These are phyloP conservation scores for Trachelipus rathkii DNA, from an alignment of 1,140 invertebrate genomes.

Conservation along the genomic window DNA sequence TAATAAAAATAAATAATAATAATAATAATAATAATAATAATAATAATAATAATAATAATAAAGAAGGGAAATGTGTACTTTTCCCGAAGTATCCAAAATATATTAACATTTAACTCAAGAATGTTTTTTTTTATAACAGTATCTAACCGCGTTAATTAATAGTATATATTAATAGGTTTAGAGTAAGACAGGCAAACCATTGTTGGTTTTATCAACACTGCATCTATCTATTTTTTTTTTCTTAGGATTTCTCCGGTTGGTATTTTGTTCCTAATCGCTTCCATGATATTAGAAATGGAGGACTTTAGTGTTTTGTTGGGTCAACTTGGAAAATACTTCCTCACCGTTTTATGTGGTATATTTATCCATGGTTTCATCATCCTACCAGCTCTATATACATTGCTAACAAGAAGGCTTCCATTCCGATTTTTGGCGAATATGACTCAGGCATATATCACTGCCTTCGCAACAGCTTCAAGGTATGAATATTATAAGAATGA, in stretches of 20 bases:
- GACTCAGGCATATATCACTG: conserved; percentile 80
- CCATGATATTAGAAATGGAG: conserved; percentile 82
- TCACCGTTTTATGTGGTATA: conserved; percentile 82
- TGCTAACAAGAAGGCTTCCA: conserved; percentile 71
- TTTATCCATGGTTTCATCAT: conserved; percentile 85
- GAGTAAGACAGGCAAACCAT: too few relatives aligned
- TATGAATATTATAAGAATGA: conserved; percentile 48
- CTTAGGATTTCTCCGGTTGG: conserved; percentile 84
- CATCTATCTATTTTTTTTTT: conserved; percentile 34
- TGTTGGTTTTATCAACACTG: background rate
- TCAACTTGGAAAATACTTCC: conserved; percentile 82
- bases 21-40: too few relatives aligned
- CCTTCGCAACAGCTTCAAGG: conserved; percentile 90
- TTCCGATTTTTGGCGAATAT: conserved; percentile 76
- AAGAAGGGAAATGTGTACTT: too few relatives aligned
- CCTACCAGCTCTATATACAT: conserved; percentile 74
- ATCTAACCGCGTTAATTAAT: too few relatives aligned
- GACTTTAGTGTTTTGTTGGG: conserved; percentile 75
- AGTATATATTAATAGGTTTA: too few relatives aligned
- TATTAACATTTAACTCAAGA: too few relatives aligned
- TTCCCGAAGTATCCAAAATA: too few relatives aligned
- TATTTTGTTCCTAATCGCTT: conserved; percentile 82
- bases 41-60: too few relatives aligned
- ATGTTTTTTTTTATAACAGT: too few relatives aligned
- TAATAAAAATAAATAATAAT: too few relatives aligned